Evolutionary conservation across 64 coral and sea anemone species (phyloP).

Genomic region (Stichodactyla mertensii): DNA sequence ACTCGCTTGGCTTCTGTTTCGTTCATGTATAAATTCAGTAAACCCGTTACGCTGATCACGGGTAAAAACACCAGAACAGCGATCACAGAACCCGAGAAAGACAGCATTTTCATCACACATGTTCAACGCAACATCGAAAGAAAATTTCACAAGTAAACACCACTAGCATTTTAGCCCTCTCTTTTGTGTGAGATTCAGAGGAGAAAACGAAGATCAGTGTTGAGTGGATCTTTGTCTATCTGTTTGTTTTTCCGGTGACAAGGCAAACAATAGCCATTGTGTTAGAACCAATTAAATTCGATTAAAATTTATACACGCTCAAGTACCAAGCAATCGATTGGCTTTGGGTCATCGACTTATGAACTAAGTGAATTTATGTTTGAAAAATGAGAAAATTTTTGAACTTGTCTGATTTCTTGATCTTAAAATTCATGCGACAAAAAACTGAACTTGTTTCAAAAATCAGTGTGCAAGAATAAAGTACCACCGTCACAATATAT

Average conservation of each 20-base stretch:
- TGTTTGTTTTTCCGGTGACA: slow-evolving; percentile 40
- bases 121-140: background rate
- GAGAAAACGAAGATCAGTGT: background rate
- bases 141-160: background rate
- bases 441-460: no score
- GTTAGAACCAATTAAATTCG: slow-evolving; percentile 4
- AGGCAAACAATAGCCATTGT: slow-evolving; percentile 6
- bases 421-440: background rate
- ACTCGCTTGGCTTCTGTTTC: slow-evolving; percentile 74
- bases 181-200: background rate
- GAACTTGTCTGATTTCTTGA: background rate
- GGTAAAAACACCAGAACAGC: background rate
- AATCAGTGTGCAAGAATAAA: no score
- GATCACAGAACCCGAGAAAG: background rate
- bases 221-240: background rate
- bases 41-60: background rate
- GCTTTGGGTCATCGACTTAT: slow-evolving; percentile 1
- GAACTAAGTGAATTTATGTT: background rate
- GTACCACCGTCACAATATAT: no score
- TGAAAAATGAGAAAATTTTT: background rate
- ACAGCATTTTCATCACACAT: background rate
- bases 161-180: background rate
- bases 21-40: slow-evolving; percentile 75
- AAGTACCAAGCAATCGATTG: slow-evolving; percentile 7
- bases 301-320: slow-evolving; percentile 2